Evolutionary conservation across 2,113 vertebrate species (phyloP).

Genomic region (Rafetus swinhoei): DNA sequence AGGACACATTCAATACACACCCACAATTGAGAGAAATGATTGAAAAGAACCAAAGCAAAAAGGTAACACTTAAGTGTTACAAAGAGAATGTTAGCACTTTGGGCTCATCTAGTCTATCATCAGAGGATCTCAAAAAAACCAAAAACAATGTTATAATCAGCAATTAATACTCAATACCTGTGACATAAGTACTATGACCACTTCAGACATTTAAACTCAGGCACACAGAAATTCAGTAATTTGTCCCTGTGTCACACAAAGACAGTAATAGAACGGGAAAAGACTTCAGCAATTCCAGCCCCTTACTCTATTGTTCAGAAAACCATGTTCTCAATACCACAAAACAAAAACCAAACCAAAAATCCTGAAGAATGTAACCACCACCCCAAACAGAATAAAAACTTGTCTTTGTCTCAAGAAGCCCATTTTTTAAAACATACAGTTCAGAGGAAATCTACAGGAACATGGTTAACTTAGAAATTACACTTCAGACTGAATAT

Average conservation of each 20-base stretch:
- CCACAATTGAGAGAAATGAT: not conserved
- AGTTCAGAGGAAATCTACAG: slow-evolving; percentile 5
- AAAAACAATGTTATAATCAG: not conserved
- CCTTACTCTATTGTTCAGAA: not conserved
- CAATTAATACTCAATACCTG: not conserved
- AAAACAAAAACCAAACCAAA: not conserved
- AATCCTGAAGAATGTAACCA: not conserved
- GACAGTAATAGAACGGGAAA: not conserved
- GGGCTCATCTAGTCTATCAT: not conserved
- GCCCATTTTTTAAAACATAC: not conserved
- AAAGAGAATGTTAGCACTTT: not conserved
- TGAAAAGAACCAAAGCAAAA: not conserved
- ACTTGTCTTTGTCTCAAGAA: not conserved
- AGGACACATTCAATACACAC: not conserved
- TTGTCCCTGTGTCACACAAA: not conserved
- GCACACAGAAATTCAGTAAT: not conserved
- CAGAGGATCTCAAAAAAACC: not conserved
- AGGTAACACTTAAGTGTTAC: not conserved
- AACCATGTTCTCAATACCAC: not conserved
- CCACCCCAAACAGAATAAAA: not conserved
- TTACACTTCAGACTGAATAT: not conserved
- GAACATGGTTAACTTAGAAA: not conserved
- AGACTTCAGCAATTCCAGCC: not conserved
- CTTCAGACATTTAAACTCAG: not conserved
- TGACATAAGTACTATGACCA: not conserved